phyloP scores from a whole-genome alignment of 2,113 vertebrate genomes.

The Mesocricetus auratus region DNA sequence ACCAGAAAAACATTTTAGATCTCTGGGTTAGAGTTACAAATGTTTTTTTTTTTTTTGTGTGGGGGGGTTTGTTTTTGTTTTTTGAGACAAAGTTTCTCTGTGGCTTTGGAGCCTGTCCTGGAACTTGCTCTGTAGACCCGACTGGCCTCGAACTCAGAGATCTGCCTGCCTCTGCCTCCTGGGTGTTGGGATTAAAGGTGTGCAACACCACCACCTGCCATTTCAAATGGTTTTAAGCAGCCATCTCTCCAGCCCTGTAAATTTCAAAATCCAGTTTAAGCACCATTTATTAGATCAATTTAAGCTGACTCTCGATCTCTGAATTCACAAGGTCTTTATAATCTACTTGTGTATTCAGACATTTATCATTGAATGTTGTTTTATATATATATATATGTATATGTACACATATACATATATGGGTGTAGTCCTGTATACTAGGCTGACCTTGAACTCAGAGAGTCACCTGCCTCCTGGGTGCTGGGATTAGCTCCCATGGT shows the following conservation, averaged over 20 bases:
- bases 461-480: neutral
- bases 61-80: too few relatives aligned
- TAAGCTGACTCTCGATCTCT: neutral
- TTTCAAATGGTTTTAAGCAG: neutral
- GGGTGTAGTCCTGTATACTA: neutral
- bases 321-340: neutral
- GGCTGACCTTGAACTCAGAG: neutral
- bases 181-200: too few relatives aligned
- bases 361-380: neutral
- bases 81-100: too few relatives aligned
- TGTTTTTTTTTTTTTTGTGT: neutral
- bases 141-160: too few relatives aligned
- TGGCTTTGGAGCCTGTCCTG: too few relatives aligned
- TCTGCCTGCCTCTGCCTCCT: too few relatives aligned
- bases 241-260: neutral
- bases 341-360: neutral
- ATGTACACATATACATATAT: neutral
- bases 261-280: neutral
- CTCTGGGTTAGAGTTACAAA: neutral
- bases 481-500: neutral
- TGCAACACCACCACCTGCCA: too few relatives aligned
- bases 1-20: neutral
- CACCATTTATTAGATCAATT: neutral
- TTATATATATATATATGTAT: neutral
- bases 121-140: too few relatives aligned